These are phyloP conservation scores for Galagoides demidoff DNA, from an alignment of 2,797 vertebrate genomes.

Conservation along the genomic window DNA sequence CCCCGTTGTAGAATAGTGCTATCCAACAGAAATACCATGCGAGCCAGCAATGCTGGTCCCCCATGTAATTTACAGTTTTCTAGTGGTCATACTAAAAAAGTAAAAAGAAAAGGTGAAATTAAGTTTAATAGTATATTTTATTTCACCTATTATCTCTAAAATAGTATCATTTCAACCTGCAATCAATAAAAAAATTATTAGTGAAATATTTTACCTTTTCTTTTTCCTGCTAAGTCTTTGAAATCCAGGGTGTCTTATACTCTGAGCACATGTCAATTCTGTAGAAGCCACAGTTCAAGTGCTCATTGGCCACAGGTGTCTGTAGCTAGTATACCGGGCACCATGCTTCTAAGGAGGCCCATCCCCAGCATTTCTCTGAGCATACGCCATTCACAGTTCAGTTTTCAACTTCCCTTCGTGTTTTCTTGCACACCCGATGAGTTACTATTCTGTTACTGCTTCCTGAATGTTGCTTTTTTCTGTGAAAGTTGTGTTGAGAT, in stretches of 20 bases:
- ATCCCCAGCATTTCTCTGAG: background rate
- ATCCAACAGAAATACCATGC: background rate
- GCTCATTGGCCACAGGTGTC: background rate
- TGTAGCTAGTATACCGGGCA: no score
- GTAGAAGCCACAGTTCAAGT: background rate
- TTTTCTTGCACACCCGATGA: background rate
- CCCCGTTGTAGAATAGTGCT: background rate
- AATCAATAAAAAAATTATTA: background rate
- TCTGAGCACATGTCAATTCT: background rate
- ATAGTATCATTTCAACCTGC: background rate
- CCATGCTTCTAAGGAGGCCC: rapidly evolving
- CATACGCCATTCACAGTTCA: background rate
- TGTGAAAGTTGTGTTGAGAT: background rate
- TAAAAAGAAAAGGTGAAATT: background rate
- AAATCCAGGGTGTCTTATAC: background rate
- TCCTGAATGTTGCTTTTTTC: background rate
- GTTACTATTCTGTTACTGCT: background rate
- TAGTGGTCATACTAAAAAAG: background rate
- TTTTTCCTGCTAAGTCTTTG: background rate
- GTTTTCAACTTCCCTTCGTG: background rate
- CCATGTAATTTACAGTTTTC: background rate
- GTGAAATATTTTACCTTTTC: background rate
- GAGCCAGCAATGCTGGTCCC: background rate
- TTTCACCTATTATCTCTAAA: background rate
- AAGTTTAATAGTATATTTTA: slow-evolving; percentile 16